Percentiles rank a stretch among this genome's conserved stretches.
These are phyloP conservation scores for Papilio demoleus DNA, from an alignment of 2,888 invertebrate species.

Conservation along the genomic window DNA sequence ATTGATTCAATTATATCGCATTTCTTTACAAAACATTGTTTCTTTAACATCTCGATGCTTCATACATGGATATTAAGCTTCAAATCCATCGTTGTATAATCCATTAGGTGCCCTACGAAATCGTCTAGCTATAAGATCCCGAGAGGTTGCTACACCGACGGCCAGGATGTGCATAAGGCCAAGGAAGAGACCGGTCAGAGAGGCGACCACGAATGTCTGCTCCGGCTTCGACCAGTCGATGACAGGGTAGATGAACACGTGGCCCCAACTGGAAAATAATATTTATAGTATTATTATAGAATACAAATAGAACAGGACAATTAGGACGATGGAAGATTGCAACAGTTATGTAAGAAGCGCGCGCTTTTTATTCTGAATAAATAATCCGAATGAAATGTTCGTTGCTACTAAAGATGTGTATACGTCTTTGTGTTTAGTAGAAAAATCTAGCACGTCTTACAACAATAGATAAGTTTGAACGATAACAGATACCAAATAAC, in stretches of 20 bases:
- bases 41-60: background rate
- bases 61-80: constrained; percentile 8
- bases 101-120: background rate
- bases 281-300: constrained; percentile 27
- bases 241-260: constrained; percentile 89
- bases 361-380: too few relatives aligned
- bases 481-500: constrained; percentile 2
- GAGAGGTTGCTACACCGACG: constrained; percentile 73
- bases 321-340: too few relatives aligned
- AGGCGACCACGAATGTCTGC: constrained; percentile 85
- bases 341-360: too few relatives aligned
- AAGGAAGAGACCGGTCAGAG: constrained; percentile 86
- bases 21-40: background rate
- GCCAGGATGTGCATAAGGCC: constrained; percentile 86
- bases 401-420: background rate
- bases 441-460: background rate
- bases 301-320: too few relatives aligned
- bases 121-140: background rate
- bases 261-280: constrained; percentile 83
- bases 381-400: background rate
- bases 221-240: constrained; percentile 91
- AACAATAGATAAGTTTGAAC: background rate
- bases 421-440: background rate
- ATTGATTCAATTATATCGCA: background rate
- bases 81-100: constrained; percentile 21